Base-by-base conservation (phyloP, 2,797 vertebrate genomes). In the Dermochelys coriacea region DNA sequence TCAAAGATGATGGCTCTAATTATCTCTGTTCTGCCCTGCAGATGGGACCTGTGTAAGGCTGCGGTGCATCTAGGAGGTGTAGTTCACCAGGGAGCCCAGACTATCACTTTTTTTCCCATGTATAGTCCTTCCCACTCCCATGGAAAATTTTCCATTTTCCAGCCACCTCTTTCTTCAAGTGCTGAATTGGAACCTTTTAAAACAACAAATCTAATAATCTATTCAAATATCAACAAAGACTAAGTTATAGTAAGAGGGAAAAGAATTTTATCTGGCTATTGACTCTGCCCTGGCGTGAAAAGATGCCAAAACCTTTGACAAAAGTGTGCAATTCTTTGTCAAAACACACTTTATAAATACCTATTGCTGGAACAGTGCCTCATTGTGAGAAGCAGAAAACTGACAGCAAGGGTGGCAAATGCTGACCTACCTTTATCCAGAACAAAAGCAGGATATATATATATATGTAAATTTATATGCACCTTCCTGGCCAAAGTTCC, bases 371-470 rank as follows among this genome's bases (percentile, higher is more conserved):
- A 96, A 96, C 87, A 87, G 82, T 89, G 94, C 80, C 93, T 97
- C 95, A 54, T 84, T 55, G 80, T 82, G 89, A 95, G 94, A 31
- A 57, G 88, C 92, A 94, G 95, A 96, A 97, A 93, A 95, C 68
- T 90, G 93, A 87, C 92, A 90, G 95, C 88, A 34, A 91, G 89
- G 74, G 81, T 91, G 85, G 92, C 88, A 61, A 94, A 96, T 0
- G 68, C 94, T 97, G 97, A 97, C 96, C 94, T 96, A 95, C 86
- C 98, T 97, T 96, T 93, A 97, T 93, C 84, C 89, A 96, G 95
- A 97, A 98, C 97, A 97, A 97, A 98, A 97, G 94, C 93, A 94
- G 97, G 97, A 97, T 98, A 51, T 51, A 15, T 51, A 51, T 50
- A 12, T 50, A 50, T 50, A 50, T 50, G 14, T 49, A 49, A 41